These are phyloP conservation scores for Bubalus kerabau DNA, from an alignment of 2,113 vertebrate species.

Conservation along the genomic window DNA sequence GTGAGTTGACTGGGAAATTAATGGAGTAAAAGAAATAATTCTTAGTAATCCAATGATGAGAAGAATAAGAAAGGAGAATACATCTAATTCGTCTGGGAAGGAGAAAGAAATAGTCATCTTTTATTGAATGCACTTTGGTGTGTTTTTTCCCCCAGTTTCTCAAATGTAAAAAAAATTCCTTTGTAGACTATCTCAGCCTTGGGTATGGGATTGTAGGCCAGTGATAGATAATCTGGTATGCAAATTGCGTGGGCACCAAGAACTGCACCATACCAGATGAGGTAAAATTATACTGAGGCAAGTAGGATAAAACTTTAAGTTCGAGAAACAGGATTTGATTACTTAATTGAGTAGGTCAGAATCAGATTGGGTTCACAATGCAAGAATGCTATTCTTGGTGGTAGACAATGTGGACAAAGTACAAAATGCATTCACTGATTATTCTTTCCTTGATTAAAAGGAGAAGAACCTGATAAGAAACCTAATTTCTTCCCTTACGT, in stretches of 20 bases:
- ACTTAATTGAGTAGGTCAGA: slow-evolving; percentile 16
- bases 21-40: slow-evolving; percentile 10
- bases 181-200: not conserved
- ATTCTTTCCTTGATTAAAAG: not conserved
- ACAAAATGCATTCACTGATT: not conserved
- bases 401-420: not conserved
- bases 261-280: not conserved
- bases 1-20: slow-evolving; percentile 35
- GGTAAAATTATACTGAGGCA: not conserved
- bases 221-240: not conserved
- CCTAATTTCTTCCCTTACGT: not conserved
- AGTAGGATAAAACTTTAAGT: not conserved
- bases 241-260: not conserved
- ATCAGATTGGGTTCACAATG: not conserved
- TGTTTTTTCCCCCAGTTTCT: not conserved
- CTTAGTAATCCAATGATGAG: not conserved
- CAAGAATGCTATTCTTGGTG: not conserved
- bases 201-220: not conserved
- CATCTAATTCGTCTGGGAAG: not conserved
- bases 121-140: not conserved
- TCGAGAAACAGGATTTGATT: not conserved
- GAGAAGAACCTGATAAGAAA: not conserved
- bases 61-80: slow-evolving; percentile 32
- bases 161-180: not conserved
- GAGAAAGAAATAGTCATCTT: not conserved